Evolutionary conservation across 2,888 invertebrate genomes (phyloP), one percentile per base, ranked within the genome.

Genomic region (Rotaria socialis): DNA sequence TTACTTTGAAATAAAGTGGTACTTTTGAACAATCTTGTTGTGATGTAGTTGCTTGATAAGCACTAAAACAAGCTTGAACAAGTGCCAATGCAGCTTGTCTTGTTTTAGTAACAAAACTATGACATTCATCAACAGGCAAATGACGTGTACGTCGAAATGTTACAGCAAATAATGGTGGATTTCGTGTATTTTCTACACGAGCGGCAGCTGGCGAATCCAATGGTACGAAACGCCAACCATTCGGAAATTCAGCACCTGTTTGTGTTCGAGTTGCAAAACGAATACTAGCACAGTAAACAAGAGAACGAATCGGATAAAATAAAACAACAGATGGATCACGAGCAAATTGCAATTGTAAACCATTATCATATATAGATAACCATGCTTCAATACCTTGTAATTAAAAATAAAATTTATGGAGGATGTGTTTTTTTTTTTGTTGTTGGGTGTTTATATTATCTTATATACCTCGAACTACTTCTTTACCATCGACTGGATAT

Each of bases 21-120:
- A 84, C 84, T 56, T 84, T 84, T 35, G 55, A 55, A 41, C 52
- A 84, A 55, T 52, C 52, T 35, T 84, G 84, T 35, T 52, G 52
- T 11, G 52, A 3, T n/a, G 8, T 6, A 52, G 84, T 84, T 56
- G 52, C 41, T 22, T 84, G 84, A 92, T 97, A 97, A 85, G 97
- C 96, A 92, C 97, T 97, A 92, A 97, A 97, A 92, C 96, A 97
- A 92, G 96, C 96, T 89, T 96, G 93, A 88, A 97, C 97, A 90
- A 99, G 93, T 89, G 98, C 97, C 92, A 98, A 96, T 88, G 98
- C 98, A 84, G 98, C 97, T 90, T 96, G 95, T 91, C 96, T 96
- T 87, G 96, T 94, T 89, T 89, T 88, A 87, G 89, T 89, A 11
- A 91, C 88, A 88, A 91, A 91, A 10, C 89, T 90, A 87, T 91